Conservation (phyloP, 1,140 invertebrate genomes). For the Trichonephila clavipes region DNA sequence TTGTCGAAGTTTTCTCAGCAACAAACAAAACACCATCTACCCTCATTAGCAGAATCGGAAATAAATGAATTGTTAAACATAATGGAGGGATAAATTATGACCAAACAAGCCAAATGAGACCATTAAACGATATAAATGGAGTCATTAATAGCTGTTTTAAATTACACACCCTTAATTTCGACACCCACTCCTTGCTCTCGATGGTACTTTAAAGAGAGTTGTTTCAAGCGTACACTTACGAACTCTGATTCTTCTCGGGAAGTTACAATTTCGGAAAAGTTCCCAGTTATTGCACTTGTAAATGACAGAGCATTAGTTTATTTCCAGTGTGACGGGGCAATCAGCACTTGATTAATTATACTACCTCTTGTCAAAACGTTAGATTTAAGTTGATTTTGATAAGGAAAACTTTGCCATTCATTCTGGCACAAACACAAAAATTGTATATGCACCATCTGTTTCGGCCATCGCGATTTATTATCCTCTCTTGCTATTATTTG, state of each 20-base stretch:
- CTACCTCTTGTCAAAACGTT: constrained; percentile 1
- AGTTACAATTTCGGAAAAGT: not conserved
- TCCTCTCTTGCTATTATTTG: not conserved
- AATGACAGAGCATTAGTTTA: constrained; percentile 25
- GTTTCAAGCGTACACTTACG: not conserved
- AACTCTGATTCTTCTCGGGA: not conserved
- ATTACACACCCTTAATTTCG: constrained; percentile 50
- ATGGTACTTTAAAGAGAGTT: constrained; percentile 23
- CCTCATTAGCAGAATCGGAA: constrained; percentile 27
- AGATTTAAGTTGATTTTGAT: constrained; percentile 7
- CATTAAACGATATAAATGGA: constrained; percentile 52
- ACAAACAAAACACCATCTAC: not conserved
- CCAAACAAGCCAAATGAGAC: constrained; percentile 31
- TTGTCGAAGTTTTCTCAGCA: not conserved
- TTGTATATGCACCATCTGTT: not conserved
- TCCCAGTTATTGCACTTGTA: constrained; percentile 22
- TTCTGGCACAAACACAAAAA: not conserved
- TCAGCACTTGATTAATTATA: constrained; percentile 39
- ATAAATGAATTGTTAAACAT: constrained; percentile 13
- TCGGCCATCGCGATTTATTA: not conserved
- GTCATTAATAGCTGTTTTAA: constrained; percentile 58
- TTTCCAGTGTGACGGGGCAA: not conserved
- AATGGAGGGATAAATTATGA: constrained; percentile 42
- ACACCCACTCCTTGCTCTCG: not conserved
- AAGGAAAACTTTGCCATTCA: constrained; percentile 21